Percentiles rank a stretch among this genome's conserved stretches.
Conservation (phyloP, 2,888 invertebrate genomes). For the Dolichomitus sp. region DNA sequence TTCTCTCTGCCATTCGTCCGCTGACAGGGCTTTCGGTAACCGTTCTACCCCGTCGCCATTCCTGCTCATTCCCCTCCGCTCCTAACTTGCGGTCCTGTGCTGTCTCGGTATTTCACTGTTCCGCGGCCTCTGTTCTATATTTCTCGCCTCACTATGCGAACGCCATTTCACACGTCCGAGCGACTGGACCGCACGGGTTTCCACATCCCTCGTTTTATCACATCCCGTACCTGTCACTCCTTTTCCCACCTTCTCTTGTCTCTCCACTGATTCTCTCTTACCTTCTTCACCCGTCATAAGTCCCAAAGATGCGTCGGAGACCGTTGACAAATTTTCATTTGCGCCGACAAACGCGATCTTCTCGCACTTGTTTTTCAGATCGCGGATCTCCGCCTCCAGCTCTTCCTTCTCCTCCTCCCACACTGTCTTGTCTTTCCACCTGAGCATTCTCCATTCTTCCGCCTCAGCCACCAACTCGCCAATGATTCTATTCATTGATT, state of each 20-base stretch:
- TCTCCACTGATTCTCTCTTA: neutral
- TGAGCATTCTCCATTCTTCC: constrained; percentile 15
- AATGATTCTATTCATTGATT: constrained; percentile 22
- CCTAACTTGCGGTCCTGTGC: neutral
- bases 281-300: neutral
- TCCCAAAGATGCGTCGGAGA: constrained; percentile 7
- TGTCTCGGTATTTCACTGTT: neutral
- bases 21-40: constrained; percentile 1
- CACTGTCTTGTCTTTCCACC: neutral
- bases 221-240: neutral
- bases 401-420: constrained; percentile 12
- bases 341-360: neutral
- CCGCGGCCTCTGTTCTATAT: neutral
- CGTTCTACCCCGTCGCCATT: neutral
- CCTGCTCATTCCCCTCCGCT: neutral
- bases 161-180: neutral
- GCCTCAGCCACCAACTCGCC: constrained; percentile 5
- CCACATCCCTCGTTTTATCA: neutral
- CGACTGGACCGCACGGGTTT: neutral
- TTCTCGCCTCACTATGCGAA: neutral
- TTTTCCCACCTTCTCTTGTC: neutral
- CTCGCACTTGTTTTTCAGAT: neutral
- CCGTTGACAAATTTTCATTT: neutral
- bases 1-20: too few species aligned
- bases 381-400: neutral